Conservation (phyloP, 2,113 vertebrate species). For the Apus apus region DNA sequence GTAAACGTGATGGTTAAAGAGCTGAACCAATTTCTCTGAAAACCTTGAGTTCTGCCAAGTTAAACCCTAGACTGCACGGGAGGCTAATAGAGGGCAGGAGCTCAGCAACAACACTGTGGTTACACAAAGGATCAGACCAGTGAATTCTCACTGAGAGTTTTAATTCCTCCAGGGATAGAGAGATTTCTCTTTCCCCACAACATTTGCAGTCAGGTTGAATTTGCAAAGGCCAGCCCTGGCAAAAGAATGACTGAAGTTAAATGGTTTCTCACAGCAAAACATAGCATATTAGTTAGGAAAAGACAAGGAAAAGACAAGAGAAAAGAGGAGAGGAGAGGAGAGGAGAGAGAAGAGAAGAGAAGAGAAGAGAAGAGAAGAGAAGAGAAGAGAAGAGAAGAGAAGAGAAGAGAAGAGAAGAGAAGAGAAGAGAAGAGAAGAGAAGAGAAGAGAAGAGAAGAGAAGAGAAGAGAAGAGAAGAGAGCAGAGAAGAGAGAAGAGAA, state of each 20-base stretch:
- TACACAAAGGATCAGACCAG: constrained; percentile 57
- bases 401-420: too few relatives aligned
- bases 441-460: too few relatives aligned
- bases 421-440: too few relatives aligned
- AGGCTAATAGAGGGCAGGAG: constrained; percentile 65
- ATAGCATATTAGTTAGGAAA: neutral
- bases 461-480: too few relatives aligned
- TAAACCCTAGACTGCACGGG: constrained; percentile 56
- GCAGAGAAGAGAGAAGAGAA: too few relatives aligned
- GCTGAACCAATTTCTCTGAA: constrained; percentile 67
- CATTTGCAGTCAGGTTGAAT: neutral
- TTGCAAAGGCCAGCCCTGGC: neutral
- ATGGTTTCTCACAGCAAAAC: neutral
- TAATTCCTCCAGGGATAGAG: constrained; percentile 52
- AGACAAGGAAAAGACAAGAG: neutral
- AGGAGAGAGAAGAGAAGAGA: too few relatives aligned
- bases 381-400: too few relatives aligned
- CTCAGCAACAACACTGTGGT: constrained; percentile 60
- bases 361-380: too few relatives aligned
- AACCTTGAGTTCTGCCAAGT: constrained; percentile 60
- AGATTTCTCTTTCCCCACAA: constrained; percentile 39
- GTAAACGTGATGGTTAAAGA: constrained; percentile 56
- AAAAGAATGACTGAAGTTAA: neutral
- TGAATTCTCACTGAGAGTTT: constrained; percentile 53
- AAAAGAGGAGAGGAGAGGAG: too few relatives aligned